phyloP scores from a whole-genome alignment of 1,140 invertebrate genomes.

The Lepidurus packardi region DNA sequence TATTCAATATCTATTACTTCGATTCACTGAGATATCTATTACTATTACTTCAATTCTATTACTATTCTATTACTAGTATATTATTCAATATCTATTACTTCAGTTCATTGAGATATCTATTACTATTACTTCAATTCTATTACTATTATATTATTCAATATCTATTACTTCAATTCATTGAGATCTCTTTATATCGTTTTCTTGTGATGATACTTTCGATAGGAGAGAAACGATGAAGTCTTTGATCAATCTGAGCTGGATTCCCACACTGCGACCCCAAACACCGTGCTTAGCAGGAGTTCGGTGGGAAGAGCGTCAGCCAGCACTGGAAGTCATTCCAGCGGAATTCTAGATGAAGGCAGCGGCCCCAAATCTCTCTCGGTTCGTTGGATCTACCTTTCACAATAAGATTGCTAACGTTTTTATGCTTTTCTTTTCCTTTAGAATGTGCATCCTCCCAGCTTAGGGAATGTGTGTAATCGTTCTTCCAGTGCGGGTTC shows the following conservation, averaged over 20 bases:
- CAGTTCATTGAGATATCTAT: no score
- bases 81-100: no score
- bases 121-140: no score
- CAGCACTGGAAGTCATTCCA: constrained; percentile 12
- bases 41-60: no score
- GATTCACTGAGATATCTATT: no score
- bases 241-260: constrained; percentile 25
- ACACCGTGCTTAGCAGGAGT: constrained; percentile 23
- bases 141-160: no score
- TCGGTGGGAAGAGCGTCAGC: constrained; percentile 19
- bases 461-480: constrained; percentile 24
- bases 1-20: no score
- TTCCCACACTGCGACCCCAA: constrained; percentile 29
- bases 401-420: not conserved
- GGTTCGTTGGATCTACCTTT: not conserved
- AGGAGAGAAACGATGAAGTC: constrained; percentile 29
- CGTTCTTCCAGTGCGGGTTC: constrained; percentile 33
- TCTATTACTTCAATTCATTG: no score
- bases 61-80: no score
- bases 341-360: not conserved
- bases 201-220: not conserved
- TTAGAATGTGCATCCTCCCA: constrained; percentile 24
- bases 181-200: no score
- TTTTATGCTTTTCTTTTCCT: not conserved
- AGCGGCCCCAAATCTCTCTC: not conserved